Percentiles rank a stretch among this genome's conserved stretches.
Evolutionary conservation across 1,140 invertebrate genomes (phyloP).

Genomic region (Ladona fulva): DNA sequence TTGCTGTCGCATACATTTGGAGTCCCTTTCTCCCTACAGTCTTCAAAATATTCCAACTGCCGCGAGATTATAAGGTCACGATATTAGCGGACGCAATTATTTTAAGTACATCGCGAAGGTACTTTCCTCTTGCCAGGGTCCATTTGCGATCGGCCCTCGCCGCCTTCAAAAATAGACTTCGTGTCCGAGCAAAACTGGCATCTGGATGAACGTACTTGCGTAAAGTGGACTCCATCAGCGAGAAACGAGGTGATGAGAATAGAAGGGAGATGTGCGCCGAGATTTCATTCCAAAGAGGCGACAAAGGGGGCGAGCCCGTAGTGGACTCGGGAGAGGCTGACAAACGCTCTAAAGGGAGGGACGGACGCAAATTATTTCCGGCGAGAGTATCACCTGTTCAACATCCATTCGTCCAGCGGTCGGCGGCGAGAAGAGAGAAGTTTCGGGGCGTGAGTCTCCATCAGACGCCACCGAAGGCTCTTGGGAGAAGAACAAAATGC

Average conservation of each 20-base stretch:
- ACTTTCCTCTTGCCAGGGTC: too few relatives aligned
- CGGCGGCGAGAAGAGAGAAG: background rate
- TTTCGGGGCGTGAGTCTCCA: background rate
- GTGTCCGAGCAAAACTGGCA: too few relatives aligned
- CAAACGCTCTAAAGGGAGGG: background rate
- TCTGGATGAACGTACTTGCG: too few relatives aligned
- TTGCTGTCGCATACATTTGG: too few relatives aligned
- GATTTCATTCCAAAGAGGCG: background rate
- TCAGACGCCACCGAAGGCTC: background rate
- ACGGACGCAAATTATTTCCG: background rate
- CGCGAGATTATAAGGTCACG: too few relatives aligned
- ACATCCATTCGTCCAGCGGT: background rate
- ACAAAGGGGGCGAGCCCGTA: background rate
- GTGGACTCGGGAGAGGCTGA: background rate
- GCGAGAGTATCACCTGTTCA: background rate
- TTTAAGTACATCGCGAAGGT: too few relatives aligned
- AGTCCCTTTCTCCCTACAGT: too few relatives aligned
- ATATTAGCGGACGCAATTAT: too few relatives aligned
- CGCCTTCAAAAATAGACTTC: too few relatives aligned
- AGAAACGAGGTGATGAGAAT: background rate
- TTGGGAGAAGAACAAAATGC: background rate
- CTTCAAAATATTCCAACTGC: too few relatives aligned
- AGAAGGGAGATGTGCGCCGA: background rate
- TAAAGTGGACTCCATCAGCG: background rate
- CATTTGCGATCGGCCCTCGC: too few relatives aligned